Evolutionary conservation across 1,140 invertebrate species (phyloP), one percentile per base, ranked within the genome.

Genomic region (Lepidurus apus): DNA sequence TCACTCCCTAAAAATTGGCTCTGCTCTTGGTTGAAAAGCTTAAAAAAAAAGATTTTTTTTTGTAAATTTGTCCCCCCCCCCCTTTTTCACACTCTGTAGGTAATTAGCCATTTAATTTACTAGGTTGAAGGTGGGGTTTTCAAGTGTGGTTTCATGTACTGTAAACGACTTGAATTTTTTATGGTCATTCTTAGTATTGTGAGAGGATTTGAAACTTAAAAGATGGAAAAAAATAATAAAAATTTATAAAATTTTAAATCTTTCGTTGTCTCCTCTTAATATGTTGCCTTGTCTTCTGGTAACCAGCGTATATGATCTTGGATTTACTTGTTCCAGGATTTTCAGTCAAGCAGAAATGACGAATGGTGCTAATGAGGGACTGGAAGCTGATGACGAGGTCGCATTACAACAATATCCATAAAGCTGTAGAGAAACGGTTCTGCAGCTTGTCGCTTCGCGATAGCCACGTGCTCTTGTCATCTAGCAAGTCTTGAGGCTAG

Each of bases 151-250:
- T 65, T 65, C 53, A 65, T 65, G 21, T 13, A 7, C 9, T 65
- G 53, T 65, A 65, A 65, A 65, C 53, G 53, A 65, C 53, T 65
- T 65, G 53, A 65, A n/a, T 65, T 65, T 65, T 65, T 65, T 65
- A 65, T 65, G 2, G 53, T 21, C 53, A 65, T 65, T 34, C 53
- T 65, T 65, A 65, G 53, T n/a, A 65, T 65, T 65, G 53, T 65
- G 53, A 65, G 53, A 13, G 53, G 53, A 65, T 65, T 65, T 65
- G 53, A 65, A 65, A 65, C 7, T 65, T 13, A 21, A 65, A 65
- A 65, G 53, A 65, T 17, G 45, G 17, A 13, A 65, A 65, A 65
- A 65, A 65, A 65, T 1, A 65, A 65, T 65, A 65, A 65, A 65
- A 65, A 65, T 5, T 65, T 65, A 7, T 65, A 65, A 65, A 65